Evolutionary conservation across 2,113 vertebrate species (phyloP).

Genomic region (Notechis scutatus): DNA sequence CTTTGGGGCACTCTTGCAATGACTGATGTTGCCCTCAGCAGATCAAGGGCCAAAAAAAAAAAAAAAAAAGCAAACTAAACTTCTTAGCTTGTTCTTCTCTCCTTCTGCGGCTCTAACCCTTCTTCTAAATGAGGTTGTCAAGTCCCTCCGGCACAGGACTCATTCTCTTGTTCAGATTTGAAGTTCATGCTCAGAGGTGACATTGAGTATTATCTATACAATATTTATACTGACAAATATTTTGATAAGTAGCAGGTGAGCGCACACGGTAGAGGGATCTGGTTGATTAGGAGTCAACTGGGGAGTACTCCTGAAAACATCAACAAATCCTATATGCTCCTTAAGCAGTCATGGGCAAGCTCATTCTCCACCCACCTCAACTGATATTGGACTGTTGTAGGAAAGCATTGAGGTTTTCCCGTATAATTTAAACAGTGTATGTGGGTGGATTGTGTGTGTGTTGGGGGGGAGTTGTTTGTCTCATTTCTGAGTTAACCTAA

Average conservation of each 20-base stretch:
- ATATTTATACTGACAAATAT: background rate
- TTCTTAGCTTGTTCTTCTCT: too few species aligned
- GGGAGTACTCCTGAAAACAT: background rate
- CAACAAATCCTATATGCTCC: background rate
- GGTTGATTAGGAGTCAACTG: background rate
- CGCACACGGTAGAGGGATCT: background rate
- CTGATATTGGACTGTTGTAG: background rate
- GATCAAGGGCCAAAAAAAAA: background rate
- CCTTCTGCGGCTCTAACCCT: too few species aligned
- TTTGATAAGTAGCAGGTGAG: too few species aligned
- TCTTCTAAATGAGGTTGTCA: background rate
- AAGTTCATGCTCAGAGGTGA: background rate
- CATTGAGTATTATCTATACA: background rate
- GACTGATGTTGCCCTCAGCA: background rate
- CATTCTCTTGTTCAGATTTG: background rate
- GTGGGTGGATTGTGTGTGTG: background rate
- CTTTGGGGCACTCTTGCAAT: background rate
- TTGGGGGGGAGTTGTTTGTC: background rate
- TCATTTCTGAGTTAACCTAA: background rate
- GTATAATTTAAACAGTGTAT: background rate
- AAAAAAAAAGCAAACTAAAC: background rate
- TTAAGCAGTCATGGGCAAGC: background rate
- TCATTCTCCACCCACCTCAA: background rate
- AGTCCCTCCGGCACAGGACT: background rate
- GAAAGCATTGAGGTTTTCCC: background rate